Base-by-base conservation (phyloP, 2,797 vertebrate genomes). In the Anisognathus igniventris region DNA sequence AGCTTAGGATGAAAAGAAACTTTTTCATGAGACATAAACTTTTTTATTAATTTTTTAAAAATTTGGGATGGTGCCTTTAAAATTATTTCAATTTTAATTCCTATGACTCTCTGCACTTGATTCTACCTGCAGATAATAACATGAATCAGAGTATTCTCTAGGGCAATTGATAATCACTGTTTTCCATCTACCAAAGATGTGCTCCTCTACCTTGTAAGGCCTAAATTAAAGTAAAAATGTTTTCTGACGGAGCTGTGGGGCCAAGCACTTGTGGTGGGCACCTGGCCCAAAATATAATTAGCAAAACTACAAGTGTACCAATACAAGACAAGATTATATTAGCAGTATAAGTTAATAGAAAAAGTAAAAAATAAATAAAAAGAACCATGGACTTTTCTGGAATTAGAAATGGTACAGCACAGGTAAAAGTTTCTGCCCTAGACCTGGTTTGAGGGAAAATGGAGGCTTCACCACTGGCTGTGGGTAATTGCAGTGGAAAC, bases 341-440 rank as follows among this genome's bases (percentile, higher is more conserved):
- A 14, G 20, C 45, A 5, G 10, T 39, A 23, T 14, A 60, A 21
- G 28, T 60, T 60, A 33, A 17, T 53, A 24, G 28, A n/a, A 73
- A 67, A 28, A 4, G 1, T 19, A n/a, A 67, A 60, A 53, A 53
- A 39, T 2, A 37, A 60, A n/a, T 23, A 4, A 0, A 10, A 66
- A 57, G 12, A 61, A 12, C 4, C 7, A n/a, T 24, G n/a, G 28
- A 6, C 7, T 60, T 53, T 45, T 6, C 17, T 76, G 39, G 7
- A 44, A 39, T 45, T 39, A 20, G 1, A 45, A 21, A 45, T 30
- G 39, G 16, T 53, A 45, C 20, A 67, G n/a, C 39, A 45, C 16
- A 51, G 39, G n/a, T 37, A 16, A 5, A 53, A 13, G 23, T 45
- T 67, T 61, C 28, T 51, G 11, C 39, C n/a, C 54, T 45, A 37